Base-by-base conservation (phyloP, 2,888 invertebrate species). In the Parelbella ahira region DNA sequence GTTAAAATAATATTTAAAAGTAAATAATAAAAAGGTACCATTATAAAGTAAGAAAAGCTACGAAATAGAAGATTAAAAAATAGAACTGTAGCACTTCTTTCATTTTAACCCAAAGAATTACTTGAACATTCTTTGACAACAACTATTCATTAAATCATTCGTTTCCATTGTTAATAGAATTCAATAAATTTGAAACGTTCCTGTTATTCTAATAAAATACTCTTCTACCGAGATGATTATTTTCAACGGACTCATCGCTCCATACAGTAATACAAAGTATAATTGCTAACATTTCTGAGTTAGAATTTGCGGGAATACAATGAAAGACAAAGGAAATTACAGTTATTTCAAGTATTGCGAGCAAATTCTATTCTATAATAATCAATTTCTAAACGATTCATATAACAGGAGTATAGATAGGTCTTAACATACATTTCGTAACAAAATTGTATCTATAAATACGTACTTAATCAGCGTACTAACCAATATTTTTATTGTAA, bases 271-370 rank as follows among this genome's bases (percentile, higher is more conserved):
- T 18, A 25, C 18, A n/a, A 18, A 36, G 24, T 25, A 5, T 2
- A 28, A 18, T 36, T n/a, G 24, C 24, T 18, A 24, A 24, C 5
- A 24, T 34, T 34, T 18, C 25, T 36, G 25, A 19, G 25, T n/a
- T 36, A 18, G 13, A 36, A 25, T 36, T 9, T 1, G 9, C 13
- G 10, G 33, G 4, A 23, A 18, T 4, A 28, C 27, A 21, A 28
- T 25, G 12, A 25, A 32, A 41, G 9, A 39, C 32, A 41, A 41
- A 12, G 28, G 10, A 34, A 30, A 33, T 28, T 27, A 11, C 33
- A 41, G 28, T 34, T 34, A 42, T 42, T 42, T 42, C 23, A 42
- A 34, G 27, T 28, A 34, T 28, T 27, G 15, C 15, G 2, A 13
- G 8, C 13, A 9, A 11, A 5, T 4, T 36, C 21, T 36, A 19